phyloP scores from a whole-genome alignment of 1,140 invertebrate genomes.

The Gryllus bimaculatus region DNA sequence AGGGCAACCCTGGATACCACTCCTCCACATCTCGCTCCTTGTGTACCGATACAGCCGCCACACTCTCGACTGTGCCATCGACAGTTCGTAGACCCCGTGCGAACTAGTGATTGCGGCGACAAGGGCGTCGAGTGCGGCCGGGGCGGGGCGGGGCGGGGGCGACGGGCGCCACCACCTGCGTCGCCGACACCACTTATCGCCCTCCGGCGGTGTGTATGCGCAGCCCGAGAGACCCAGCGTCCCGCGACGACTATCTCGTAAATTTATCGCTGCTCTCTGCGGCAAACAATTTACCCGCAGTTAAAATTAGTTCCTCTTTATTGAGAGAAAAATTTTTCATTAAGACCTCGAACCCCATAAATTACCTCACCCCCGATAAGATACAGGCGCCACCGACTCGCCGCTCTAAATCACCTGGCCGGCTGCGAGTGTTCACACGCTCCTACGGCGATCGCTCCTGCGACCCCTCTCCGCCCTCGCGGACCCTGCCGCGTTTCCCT shows the following conservation, averaged over 20 bases:
- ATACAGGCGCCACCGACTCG: neutral
- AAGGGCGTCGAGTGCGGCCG: no score
- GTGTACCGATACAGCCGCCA: no score
- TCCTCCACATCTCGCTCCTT: no score
- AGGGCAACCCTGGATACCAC: no score
- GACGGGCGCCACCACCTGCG: neutral
- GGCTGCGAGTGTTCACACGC: neutral
- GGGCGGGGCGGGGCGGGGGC: no score
- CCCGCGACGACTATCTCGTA: neutral
- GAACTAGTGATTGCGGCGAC: no score
- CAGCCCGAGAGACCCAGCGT: neutral
- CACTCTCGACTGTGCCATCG: no score
- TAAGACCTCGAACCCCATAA: neutral
- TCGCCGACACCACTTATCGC: neutral
- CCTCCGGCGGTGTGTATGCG: neutral
- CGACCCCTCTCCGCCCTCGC: no score
- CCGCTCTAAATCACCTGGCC: neutral
- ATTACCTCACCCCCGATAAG: neutral
- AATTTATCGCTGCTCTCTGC: neutral
- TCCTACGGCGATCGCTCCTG: neutral
- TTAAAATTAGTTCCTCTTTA: neutral
- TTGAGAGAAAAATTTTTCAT: constrained; percentile 6
- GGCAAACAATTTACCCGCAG: neutral
- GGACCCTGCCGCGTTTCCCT: no score
- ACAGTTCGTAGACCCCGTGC: no score